These are phyloP conservation scores for Onychomys torridus DNA, from an alignment of 2,797 vertebrate species.

Conservation along the genomic window DNA sequence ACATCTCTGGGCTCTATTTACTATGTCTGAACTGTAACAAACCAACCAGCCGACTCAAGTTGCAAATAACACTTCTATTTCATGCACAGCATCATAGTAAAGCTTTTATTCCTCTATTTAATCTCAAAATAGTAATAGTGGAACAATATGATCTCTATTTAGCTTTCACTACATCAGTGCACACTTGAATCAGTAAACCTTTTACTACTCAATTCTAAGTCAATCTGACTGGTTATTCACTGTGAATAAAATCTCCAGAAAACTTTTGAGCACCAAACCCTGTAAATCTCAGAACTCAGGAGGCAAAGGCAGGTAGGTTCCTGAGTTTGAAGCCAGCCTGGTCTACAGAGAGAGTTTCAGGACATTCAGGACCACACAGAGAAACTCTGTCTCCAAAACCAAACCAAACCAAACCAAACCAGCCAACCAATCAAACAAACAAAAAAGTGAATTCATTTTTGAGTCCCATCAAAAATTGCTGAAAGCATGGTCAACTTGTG, in stretches of 20 bases:
- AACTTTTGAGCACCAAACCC: neutral
- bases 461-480: neutral
- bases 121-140: neutral
- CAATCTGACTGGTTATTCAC: neutral
- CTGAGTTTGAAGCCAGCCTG: neutral
- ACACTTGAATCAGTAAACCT: constrained; percentile 20
- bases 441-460: neutral
- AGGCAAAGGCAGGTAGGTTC: neutral
- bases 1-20: neutral
- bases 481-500: neutral
- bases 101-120: neutral
- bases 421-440: neutral
- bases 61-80: constrained; percentile 20
- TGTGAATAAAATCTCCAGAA: neutral
- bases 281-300: neutral
- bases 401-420: no score
- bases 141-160: neutral
- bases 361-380: neutral
- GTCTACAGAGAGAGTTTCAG: neutral
- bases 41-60: neutral
- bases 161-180: neutral
- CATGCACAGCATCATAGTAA: neutral
- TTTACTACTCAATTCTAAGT: constrained; percentile 6
- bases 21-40: constrained; percentile 25
- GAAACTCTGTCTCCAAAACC: neutral